Percentiles rank a stretch among this genome's conserved stretches.
These are phyloP conservation scores for Pogonognathellus flavescens DNA, from an alignment of 1,140 invertebrate genomes.

Conservation along the genomic window DNA sequence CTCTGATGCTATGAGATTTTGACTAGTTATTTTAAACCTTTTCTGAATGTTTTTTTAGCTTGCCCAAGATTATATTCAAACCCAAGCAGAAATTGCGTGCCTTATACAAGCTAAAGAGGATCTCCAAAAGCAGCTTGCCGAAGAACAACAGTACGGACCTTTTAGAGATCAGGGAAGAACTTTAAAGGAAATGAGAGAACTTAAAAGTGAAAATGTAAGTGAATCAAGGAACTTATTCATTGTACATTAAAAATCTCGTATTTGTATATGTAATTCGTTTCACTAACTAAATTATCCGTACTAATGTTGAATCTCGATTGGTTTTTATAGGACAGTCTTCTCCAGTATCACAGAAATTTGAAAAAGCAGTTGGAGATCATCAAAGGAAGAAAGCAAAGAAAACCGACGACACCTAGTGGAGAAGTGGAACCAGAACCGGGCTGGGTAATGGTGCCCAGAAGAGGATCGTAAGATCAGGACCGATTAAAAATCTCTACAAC, in stretches of 20 bases:
- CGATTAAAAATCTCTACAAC: background rate
- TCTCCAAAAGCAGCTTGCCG: constrained; percentile 77
- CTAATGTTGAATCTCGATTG: background rate
- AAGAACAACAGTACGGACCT: constrained; percentile 74
- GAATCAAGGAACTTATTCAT: background rate
- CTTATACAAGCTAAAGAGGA: constrained; percentile 79
- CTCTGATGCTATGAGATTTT: background rate
- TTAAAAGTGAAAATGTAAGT: constrained; percentile 81
- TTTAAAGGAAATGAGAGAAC: constrained; percentile 72
- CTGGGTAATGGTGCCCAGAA: constrained; percentile 63
- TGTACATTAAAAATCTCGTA: background rate
- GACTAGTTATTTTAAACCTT: background rate
- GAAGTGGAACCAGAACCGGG: constrained; percentile 59
- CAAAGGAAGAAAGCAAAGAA: constrained; percentile 58
- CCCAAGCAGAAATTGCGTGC: constrained; percentile 82
- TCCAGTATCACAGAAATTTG: constrained; percentile 76
- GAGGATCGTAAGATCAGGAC: constrained; percentile 8
- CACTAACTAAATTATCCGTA: background rate
- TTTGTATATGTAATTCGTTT: background rate
- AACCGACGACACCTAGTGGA: constrained; percentile 16
- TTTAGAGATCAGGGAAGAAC: constrained; percentile 73
- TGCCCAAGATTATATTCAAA: constrained; percentile 72
- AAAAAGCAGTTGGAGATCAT: constrained; percentile 76
- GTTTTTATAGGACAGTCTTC: constrained; percentile 73
- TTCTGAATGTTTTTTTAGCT: constrained; percentile 73